A percentile compares a stretch with the other conserved stretches of the same genome.
Evolutionary conservation across 2,113 vertebrate genomes (phyloP).

Genomic region (Micromys minutus): DNA sequence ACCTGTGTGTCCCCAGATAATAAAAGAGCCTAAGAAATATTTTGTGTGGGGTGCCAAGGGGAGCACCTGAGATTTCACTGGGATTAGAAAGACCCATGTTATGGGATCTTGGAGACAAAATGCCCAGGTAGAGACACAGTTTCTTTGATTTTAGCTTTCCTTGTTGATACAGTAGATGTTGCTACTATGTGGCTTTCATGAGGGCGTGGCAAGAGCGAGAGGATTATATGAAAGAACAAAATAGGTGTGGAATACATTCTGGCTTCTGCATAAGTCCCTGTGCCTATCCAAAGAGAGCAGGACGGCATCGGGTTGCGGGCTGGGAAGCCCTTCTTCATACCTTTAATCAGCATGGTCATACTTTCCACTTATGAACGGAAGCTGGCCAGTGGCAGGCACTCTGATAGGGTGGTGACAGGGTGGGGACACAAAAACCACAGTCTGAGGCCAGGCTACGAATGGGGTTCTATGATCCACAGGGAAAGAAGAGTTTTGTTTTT

Average conservation of each 20-base stretch:
- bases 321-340: not conserved
- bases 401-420: not conserved
- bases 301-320: not conserved
- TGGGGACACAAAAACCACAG: not conserved
- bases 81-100: not conserved
- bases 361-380: not conserved
- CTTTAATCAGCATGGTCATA: not conserved
- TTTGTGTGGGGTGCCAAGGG: not conserved
- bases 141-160: not conserved
- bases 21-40: not conserved
- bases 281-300: not conserved
- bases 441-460: not conserved
- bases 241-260: not conserved
- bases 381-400: not conserved
- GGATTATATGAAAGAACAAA: not conserved
- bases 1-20: not conserved
- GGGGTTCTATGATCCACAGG: not conserved
- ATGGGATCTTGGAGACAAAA: not conserved
- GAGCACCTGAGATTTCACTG: not conserved
- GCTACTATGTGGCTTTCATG: not conserved
- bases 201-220: not conserved
- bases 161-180: not conserved
- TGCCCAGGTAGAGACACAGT: not conserved
- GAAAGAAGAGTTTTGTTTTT: not conserved
- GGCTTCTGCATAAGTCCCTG: slow-evolving; percentile 23